Conservation (phyloP, 2,888 invertebrate genomes). For the Caenorhabditis drosophilae region DNA sequence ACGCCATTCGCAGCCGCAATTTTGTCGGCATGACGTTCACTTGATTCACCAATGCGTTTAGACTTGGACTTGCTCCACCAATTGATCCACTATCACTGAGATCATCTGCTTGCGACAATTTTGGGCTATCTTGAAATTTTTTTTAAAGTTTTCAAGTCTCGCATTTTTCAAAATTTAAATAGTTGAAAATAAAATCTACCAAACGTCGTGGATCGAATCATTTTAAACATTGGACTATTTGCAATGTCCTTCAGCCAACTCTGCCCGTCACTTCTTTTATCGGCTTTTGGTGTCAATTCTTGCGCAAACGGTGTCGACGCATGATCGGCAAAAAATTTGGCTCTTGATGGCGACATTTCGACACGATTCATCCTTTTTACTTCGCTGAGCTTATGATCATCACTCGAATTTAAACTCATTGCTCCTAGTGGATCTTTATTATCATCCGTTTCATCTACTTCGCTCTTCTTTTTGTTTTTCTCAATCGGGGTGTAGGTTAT, state of each 20-base stretch:
- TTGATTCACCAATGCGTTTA: constrained; percentile 60
- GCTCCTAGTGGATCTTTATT: constrained; percentile 34
- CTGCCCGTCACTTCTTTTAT: constrained; percentile 18
- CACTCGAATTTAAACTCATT: constrained; percentile 3
- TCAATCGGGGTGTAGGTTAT: constrained; percentile 22
- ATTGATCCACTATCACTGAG: constrained; percentile 2
- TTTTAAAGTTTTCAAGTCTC: too few relatives aligned
- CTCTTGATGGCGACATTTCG: constrained; percentile 60
- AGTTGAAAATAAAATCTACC: constrained; percentile 38
- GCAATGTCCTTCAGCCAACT: constrained; percentile 62
- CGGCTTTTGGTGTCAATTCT: constrained; percentile 34
- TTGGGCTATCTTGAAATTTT: constrained; percentile 21
- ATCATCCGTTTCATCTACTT: constrained; percentile 1
- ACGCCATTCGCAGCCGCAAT: constrained; percentile 38
- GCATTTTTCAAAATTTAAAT: too few relatives aligned
- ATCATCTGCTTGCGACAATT: background rate
- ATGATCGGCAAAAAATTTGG: constrained; percentile 63
- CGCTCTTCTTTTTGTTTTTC: background rate
- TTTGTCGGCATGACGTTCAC: constrained; percentile 49
- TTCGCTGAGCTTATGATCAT: background rate
- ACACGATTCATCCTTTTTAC: constrained; percentile 15
- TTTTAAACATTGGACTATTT: constrained; percentile 61
- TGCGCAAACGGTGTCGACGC: constrained; percentile 51
- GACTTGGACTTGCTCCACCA: constrained; percentile 42
- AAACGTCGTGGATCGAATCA: constrained; percentile 55